phyloP scores from a whole-genome alignment of 1,140 invertebrate genomes.

The Neodiprion virginianus region DNA sequence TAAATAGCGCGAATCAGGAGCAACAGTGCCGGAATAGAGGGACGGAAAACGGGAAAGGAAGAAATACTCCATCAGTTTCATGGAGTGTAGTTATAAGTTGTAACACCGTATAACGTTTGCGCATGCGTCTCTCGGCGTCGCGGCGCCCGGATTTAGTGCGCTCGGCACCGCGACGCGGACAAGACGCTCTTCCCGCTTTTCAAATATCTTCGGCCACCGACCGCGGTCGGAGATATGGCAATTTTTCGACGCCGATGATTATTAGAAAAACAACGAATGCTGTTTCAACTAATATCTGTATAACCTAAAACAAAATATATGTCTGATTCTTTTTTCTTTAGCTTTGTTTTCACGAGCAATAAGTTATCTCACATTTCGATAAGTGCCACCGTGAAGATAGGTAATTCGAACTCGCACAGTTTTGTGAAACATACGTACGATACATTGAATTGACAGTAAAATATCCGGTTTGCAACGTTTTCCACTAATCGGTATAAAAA shows the following conservation, averaged over 20 bases:
- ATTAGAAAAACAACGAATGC: background rate
- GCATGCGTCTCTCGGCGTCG: conserved; percentile 39
- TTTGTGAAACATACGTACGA: too few relatives aligned
- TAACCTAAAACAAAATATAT: background rate
- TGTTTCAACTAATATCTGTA: background rate
- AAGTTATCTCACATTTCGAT: too few relatives aligned
- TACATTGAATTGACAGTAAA: too few relatives aligned
- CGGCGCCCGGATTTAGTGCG: conserved; percentile 54
- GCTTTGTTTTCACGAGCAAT: background rate
- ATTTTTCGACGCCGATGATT: background rate
- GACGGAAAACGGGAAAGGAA: background rate
- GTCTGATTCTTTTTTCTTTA: background rate
- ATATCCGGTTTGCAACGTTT: too few relatives aligned
- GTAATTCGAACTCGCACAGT: too few relatives aligned
- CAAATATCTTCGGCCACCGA: background rate
- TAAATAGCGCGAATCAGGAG: too few relatives aligned
- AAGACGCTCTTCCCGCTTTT: conserved; percentile 22
- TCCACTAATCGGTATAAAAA: too few relatives aligned
- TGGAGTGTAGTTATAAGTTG: too few relatives aligned
- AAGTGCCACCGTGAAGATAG: too few relatives aligned
- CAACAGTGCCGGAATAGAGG: background rate
- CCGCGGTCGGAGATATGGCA: background rate
- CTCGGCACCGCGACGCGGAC: conserved; percentile 45
- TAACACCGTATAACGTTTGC: background rate
- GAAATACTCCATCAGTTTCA: background rate